Conservation (phyloP, 2,888 invertebrate genomes). For the Platycheirus albimanus region DNA sequence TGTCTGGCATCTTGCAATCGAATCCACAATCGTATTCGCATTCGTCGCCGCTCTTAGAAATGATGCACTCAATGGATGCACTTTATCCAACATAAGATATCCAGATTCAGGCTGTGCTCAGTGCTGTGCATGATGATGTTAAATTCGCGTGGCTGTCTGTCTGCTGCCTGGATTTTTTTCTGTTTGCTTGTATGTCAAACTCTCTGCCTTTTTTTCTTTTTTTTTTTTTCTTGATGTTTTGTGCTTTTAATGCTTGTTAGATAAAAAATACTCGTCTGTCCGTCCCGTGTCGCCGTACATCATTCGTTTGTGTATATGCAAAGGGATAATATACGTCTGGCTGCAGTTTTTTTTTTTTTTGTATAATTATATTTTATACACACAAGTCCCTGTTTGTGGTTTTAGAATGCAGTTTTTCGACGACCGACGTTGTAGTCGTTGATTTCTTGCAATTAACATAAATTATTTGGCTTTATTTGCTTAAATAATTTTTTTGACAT, state of each 20-base stretch:
- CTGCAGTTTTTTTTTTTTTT: constrained; percentile 39
- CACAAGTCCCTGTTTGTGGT: background rate
- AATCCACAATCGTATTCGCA: constrained; percentile 2
- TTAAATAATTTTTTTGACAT: constrained; percentile 30
- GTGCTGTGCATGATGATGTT: constrained; percentile 17
- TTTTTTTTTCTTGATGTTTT: too few relatives aligned
- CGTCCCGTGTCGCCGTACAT: constrained; percentile 31
- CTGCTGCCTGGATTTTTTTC: constrained; percentile 51
- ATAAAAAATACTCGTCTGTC: constrained; percentile 24
- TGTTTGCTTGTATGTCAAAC: constrained; percentile 46
- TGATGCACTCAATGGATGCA: constrained; percentile 70
- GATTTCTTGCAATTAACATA: constrained; percentile 57
- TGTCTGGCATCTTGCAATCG: constrained; percentile 50
- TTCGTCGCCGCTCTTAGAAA: constrained; percentile 48
- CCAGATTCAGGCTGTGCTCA: background rate
- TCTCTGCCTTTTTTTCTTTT: constrained; percentile 62
- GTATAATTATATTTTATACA: background rate
- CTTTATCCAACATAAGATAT: constrained; percentile 42
- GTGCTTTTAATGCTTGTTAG: constrained; percentile 65
- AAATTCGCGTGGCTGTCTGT: constrained; percentile 26
- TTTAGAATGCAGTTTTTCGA: constrained; percentile 50
- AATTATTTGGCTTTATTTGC: constrained; percentile 32
- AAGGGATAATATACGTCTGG: constrained; percentile 64
- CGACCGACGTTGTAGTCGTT: constrained; percentile 16
- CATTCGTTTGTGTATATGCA: constrained; percentile 25